A percentile compares a stretch with the other conserved stretches of the same genome.
These are phyloP conservation scores for Diaphora mendica DNA, from an alignment of 2,888 invertebrate species.

Conservation along the genomic window DNA sequence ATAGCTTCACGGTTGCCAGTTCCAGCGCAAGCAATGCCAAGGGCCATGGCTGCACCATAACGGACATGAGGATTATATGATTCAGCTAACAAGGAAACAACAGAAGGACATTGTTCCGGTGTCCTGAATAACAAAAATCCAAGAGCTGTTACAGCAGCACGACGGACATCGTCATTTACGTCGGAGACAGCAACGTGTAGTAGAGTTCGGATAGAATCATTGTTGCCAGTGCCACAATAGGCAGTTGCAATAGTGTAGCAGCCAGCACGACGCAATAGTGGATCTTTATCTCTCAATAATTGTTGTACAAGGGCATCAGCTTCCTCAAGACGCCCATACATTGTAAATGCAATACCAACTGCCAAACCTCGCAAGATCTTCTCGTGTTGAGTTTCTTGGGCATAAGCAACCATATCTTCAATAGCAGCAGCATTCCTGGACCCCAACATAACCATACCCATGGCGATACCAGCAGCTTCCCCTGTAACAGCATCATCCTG, in stretches of 20 bases:
- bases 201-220: slow-evolving; percentile 97
- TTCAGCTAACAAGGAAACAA: slow-evolving; percentile 98
- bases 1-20: slow-evolving; percentile 99
- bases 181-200: slow-evolving; percentile 99
- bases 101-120: slow-evolving; percentile 98
- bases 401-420: slow-evolving; percentile 97
- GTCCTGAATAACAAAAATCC: slow-evolving; percentile 98
- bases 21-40: slow-evolving; percentile 99
- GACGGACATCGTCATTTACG: slow-evolving; percentile 99
- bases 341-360: slow-evolving; percentile 97
- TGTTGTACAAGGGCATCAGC: slow-evolving; percentile 97
- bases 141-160: slow-evolving; percentile 99
- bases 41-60: slow-evolving; percentile 99
- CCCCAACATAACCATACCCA: slow-evolving; percentile 99
- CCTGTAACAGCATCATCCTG: slow-evolving; percentile 99
- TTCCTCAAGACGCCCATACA: slow-evolving; percentile 98
- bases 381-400: slow-evolving; percentile 98
- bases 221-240: slow-evolving; percentile 99
- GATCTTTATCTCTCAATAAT: slow-evolving; percentile 96
- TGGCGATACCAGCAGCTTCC: slow-evolving; percentile 99
- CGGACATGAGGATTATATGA: slow-evolving; percentile 99
- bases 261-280: slow-evolving; percentile 96
- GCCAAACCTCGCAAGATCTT: slow-evolving; percentile 99
- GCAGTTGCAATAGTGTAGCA: slow-evolving; percentile 99
- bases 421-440: slow-evolving; percentile 96